These are phyloP conservation scores for Caenorhabditis sp. DNA, from an alignment of 2,888 invertebrate species.

Conservation along the genomic window DNA sequence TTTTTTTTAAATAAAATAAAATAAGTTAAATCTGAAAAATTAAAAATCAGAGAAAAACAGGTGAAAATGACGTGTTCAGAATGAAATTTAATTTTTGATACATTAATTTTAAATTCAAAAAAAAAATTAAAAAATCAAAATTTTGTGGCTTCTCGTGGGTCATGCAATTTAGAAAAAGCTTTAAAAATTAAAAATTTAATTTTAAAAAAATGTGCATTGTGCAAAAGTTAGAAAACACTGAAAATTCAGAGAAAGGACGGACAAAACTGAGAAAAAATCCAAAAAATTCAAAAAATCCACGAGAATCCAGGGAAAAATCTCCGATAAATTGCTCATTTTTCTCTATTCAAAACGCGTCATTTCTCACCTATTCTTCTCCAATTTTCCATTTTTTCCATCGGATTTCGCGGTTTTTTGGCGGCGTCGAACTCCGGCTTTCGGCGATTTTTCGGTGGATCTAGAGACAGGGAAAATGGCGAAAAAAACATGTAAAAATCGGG, in stretches of 20 bases:
- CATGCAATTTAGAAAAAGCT: background rate
- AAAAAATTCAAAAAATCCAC: background rate
- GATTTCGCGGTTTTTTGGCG: slow-evolving; percentile 3
- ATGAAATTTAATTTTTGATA: too few species aligned
- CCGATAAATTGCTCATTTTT: too few species aligned
- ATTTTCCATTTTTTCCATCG: slow-evolving; percentile 20
- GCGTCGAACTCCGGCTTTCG: slow-evolving; percentile 28
- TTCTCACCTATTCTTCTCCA: slow-evolving; percentile 54
- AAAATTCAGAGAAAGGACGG: slow-evolving; percentile 16
- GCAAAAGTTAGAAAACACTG: slow-evolving; percentile 12
- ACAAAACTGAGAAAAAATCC: slow-evolving; percentile 27
- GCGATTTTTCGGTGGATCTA: slow-evolving; percentile 28
- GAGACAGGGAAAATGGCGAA: slow-evolving; percentile 17
- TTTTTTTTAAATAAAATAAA: background rate
- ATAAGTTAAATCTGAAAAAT: background rate
- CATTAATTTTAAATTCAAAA: too few species aligned
- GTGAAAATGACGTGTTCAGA: slow-evolving; percentile 37
- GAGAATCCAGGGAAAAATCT: too few species aligned
- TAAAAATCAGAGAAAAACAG: slow-evolving; percentile 15
- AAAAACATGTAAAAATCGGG: background rate
- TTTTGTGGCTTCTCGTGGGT: slow-evolving; percentile 17
- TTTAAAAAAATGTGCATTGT: background rate
- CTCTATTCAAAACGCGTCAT: slow-evolving; percentile 28
- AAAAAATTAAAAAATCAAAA: background rate
- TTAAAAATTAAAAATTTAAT: background rate